Evolutionary conservation across 2,888 invertebrate genomes (phyloP).

Genomic region (Linnaemya vulpina): DNA sequence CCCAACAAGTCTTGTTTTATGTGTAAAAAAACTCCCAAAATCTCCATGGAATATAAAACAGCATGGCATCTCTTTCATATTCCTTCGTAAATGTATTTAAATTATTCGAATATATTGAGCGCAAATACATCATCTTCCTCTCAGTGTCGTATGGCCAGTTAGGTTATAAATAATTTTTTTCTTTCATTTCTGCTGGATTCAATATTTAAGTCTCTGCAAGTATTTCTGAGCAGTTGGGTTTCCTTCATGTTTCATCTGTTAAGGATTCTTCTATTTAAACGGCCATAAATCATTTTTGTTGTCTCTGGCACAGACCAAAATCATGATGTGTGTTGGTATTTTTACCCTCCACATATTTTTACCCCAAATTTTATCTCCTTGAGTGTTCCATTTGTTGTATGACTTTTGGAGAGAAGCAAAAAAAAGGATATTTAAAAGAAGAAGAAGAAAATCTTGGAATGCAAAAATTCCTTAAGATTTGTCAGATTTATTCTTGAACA

Average conservation of each 20-base stretch:
- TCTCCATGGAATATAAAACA: too few relatives aligned
- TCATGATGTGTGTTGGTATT: conserved; percentile 36
- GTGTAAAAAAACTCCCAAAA: too few relatives aligned
- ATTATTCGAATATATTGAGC: conserved; percentile 9
- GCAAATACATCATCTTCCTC: conserved; percentile 31
- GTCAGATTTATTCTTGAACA: conserved; percentile 44
- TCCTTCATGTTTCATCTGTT: conserved; percentile 34
- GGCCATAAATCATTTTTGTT: conserved; percentile 73
- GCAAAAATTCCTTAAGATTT: conserved; percentile 45
- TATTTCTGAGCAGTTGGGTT: conserved; percentile 9
- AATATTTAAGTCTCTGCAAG: conserved; percentile 34
- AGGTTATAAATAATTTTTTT: conserved; percentile 51
- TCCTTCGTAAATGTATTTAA: conserved; percentile 14
- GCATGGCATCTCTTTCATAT: not conserved
- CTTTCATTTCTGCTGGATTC: conserved; percentile 32
- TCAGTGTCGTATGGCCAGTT: conserved; percentile 18
- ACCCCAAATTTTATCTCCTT: conserved; percentile 24
- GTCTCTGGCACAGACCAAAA: conserved; percentile 54
- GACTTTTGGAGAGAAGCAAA: not conserved
- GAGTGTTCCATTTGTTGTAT: conserved; percentile 18
- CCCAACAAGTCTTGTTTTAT: too few relatives aligned
- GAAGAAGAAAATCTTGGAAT: conserved; percentile 1
- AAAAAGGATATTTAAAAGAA: too few relatives aligned
- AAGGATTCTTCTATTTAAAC: conserved; percentile 40
- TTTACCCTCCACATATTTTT: conserved; percentile 4